Percentiles rank a stretch among this genome's conserved stretches.
These are phyloP conservation scores for Campoletis raptor DNA, from an alignment of 2,888 invertebrate genomes.

Conservation along the genomic window DNA sequence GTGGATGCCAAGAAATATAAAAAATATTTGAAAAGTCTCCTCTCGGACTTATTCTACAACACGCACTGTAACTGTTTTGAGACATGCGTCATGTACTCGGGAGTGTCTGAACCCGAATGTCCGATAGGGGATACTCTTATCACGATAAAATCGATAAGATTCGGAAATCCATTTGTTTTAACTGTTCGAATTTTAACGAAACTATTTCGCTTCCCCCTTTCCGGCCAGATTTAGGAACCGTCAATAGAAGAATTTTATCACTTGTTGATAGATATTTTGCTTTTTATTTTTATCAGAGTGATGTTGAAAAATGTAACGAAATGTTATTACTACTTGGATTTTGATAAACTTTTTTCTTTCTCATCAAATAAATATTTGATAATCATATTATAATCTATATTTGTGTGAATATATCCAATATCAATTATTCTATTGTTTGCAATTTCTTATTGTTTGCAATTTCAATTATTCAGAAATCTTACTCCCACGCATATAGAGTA, in stretches of 20 bases:
- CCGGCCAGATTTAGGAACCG: neutral
- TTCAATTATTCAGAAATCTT: no score
- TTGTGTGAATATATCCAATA: no score
- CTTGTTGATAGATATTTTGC: neutral
- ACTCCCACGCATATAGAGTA: no score
- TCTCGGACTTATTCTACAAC: slow-evolving; percentile 1
- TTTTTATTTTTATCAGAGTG: neutral
- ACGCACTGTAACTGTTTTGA: slow-evolving; percentile 27
- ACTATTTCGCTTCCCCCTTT: slow-evolving; percentile 1
- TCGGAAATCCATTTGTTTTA: slow-evolving; percentile 41
- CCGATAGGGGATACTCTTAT: slow-evolving; percentile 56
- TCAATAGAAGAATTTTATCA: neutral
- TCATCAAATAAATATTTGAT: neutral
- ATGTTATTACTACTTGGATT: neutral
- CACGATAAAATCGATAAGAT: slow-evolving; percentile 62
- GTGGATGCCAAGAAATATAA: neutral
- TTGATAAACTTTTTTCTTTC: neutral
- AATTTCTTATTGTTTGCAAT: no score
- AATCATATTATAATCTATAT: neutral
- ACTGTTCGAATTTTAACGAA: slow-evolving; percentile 19
- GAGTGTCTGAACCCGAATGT: slow-evolving; percentile 21
- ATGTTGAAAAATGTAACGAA: neutral
- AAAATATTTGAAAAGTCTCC: neutral
- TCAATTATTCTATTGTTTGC: no score
- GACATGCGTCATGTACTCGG: slow-evolving; percentile 38